Evolutionary conservation across 1,140 invertebrate genomes (phyloP).

Genomic region (Anthonomus grandis): DNA sequence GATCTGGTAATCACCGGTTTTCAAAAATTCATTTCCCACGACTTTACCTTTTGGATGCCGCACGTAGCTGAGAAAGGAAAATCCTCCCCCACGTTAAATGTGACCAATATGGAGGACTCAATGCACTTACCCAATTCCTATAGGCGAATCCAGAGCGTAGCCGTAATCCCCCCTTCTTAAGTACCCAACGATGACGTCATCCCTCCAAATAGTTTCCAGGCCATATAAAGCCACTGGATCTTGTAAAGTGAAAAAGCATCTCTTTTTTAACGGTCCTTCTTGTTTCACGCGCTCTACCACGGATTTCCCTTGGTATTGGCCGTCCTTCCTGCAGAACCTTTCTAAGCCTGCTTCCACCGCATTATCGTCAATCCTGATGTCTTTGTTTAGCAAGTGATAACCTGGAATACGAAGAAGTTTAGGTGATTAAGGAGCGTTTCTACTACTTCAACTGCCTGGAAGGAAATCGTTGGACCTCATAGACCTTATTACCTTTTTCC

Average conservation of each 20-base stretch:
- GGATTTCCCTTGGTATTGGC: conserved; percentile 73
- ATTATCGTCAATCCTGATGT: conserved; percentile 78
- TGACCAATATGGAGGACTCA: neutral
- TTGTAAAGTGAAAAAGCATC: conserved; percentile 70
- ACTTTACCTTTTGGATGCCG: conserved; percentile 53
- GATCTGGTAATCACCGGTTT: conserved; percentile 71
- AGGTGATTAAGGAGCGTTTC: too few species aligned
- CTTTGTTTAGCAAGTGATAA: conserved; percentile 80
- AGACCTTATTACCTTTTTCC: conserved; percentile 76
- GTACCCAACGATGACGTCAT: conserved; percentile 73
- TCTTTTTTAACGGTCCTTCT: conserved; percentile 68
- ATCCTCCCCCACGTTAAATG: neutral
- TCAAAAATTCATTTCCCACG: conserved; percentile 66
- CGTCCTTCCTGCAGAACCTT: conserved; percentile 71
- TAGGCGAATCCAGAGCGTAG: conserved; percentile 66
- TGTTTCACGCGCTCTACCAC: conserved; percentile 59
- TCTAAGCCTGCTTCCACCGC: conserved; percentile 79
- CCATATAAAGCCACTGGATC: conserved; percentile 72
- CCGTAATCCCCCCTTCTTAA: conserved; percentile 77
- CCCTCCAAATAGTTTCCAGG: conserved; percentile 77
- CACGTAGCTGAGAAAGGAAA: conserved; percentile 52
- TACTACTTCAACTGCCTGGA: too few species aligned
- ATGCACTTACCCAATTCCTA: conserved; percentile 61
- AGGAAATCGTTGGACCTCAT: too few species aligned
- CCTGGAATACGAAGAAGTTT: too few species aligned